These are phyloP conservation scores for Pheucticus melanocephalus DNA, from an alignment of 2,113 vertebrate species.

Conservation along the genomic window DNA sequence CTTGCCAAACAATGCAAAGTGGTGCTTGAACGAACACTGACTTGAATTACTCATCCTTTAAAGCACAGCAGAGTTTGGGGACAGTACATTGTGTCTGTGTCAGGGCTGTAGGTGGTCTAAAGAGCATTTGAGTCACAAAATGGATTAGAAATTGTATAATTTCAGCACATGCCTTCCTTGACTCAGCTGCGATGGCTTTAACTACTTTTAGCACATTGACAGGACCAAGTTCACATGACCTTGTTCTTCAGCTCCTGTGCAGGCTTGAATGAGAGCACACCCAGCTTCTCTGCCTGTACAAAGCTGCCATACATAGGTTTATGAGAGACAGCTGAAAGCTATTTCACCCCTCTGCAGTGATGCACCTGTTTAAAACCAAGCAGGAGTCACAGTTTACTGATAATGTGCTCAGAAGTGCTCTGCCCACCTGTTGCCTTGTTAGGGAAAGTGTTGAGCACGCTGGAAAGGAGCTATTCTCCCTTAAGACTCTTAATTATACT, in stretches of 20 bases:
- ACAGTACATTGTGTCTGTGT: background rate
- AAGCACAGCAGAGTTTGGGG: background rate
- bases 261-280: background rate
- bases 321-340: background rate
- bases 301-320: rapidly evolving
- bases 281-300: background rate
- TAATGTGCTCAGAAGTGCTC: background rate
- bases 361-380: background rate
- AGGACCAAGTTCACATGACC: rapidly evolving
- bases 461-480: background rate
- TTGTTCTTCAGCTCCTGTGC: background rate
- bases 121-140: background rate
- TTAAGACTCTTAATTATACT: background rate
- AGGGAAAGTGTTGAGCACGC: background rate
- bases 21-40: background rate
- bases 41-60: background rate
- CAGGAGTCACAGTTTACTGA: background rate
- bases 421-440: background rate
- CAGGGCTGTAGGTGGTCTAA: background rate
- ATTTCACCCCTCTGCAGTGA: background rate
- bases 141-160: background rate
- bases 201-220: background rate
- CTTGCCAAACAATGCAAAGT: background rate
- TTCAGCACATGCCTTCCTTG: background rate
- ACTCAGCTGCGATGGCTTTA: background rate